These are phyloP conservation scores for Arenaria interpres DNA, from an alignment of 2,113 vertebrate genomes.

Conservation along the genomic window DNA sequence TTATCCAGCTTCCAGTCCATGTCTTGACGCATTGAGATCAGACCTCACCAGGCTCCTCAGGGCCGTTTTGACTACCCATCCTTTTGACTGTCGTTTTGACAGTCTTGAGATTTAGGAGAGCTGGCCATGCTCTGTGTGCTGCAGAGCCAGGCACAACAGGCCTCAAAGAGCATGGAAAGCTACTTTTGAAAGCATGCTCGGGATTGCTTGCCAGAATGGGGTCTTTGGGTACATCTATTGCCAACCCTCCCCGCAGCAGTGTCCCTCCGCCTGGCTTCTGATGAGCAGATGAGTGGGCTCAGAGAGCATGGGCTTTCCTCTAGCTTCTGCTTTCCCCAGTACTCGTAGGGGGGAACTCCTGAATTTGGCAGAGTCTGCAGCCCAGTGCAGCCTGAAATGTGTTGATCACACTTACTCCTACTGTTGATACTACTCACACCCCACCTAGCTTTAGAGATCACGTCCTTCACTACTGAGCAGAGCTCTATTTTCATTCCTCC, in stretches of 20 bases:
- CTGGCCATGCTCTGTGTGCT: background rate
- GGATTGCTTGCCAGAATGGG: background rate
- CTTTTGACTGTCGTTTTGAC: background rate
- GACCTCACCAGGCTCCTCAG: background rate
- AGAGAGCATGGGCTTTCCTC: background rate
- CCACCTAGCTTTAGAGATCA: background rate
- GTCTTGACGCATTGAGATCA: background rate
- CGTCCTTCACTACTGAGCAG: rapidly evolving
- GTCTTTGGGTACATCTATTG: background rate
- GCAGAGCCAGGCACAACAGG: background rate
- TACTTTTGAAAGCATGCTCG: background rate
- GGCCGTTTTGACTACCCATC: rapidly evolving
- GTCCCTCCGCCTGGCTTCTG: background rate
- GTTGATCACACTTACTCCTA: background rate
- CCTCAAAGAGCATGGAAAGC: background rate
- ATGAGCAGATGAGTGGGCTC: background rate
- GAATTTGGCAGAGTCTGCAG: background rate
- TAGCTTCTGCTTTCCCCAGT: background rate
- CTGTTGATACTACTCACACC: background rate
- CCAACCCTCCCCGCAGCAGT: background rate
- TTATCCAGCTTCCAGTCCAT: background rate
- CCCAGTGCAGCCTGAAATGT: background rate
- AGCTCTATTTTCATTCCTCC: background rate
- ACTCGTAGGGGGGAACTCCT: background rate
- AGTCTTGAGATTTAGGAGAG: background rate